Conservation (phyloP, 1,140 invertebrate species). For the Euwallacea fornicatus region DNA sequence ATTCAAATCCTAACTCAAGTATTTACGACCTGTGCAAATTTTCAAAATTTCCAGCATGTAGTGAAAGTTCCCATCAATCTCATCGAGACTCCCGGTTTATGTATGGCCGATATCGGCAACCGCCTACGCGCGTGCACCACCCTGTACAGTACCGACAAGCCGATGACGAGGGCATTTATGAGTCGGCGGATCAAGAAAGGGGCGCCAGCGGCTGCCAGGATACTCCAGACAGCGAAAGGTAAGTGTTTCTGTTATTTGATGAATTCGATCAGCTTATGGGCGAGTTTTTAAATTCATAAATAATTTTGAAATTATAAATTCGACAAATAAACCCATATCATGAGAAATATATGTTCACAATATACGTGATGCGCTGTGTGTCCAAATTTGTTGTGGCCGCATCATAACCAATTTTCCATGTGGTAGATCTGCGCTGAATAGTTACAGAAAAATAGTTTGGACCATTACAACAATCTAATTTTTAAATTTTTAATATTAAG, state of each 20-base stretch:
- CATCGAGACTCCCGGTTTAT: constrained; percentile 72
- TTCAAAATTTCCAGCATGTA: constrained; percentile 57
- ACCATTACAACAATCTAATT: no score
- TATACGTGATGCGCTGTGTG: no score
- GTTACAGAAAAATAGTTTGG: no score
- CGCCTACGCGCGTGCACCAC: constrained; percentile 63
- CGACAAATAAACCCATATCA: no score
- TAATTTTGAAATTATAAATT: no score
- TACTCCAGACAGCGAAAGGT: constrained; percentile 85
- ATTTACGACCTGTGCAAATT: not conserved
- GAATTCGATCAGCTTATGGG: no score
- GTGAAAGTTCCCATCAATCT: constrained; percentile 64
- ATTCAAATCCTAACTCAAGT: not conserved
- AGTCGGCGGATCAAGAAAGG: constrained; percentile 77
- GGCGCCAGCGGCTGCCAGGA: constrained; percentile 62
- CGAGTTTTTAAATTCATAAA: no score
- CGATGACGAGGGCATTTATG: constrained; percentile 84
- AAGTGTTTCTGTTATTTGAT: not conserved
- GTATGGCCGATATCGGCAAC: constrained; percentile 78
- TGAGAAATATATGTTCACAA: no score
- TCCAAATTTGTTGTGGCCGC: no score
- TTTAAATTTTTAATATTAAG: no score
- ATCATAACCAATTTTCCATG: no score
- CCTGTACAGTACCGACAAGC: constrained; percentile 59
- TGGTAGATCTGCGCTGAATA: no score